Evolutionary conservation across 2,888 invertebrate genomes (phyloP).

Genomic region (Torymus auratus): DNA sequence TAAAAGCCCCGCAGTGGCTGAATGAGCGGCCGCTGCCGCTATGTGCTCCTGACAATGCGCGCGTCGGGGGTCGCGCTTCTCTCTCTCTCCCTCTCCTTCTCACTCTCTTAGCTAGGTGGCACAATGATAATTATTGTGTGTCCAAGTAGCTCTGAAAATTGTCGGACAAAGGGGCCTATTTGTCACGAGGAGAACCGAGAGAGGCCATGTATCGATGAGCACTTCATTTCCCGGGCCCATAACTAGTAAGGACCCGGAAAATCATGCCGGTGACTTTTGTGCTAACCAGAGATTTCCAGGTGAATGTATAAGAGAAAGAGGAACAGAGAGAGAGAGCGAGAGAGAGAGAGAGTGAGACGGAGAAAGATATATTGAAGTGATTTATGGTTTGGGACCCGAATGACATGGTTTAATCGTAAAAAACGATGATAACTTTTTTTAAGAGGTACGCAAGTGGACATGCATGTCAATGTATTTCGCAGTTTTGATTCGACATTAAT

Average conservation of each 20-base stretch:
- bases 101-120: background rate
- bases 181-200: conserved; percentile 59
- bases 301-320: too few species aligned
- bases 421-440: too few species aligned
- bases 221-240: conserved; percentile 61
- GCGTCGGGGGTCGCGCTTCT: conserved; percentile 15
- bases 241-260: conserved; percentile 28
- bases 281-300: too few species aligned
- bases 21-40: background rate
- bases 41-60: background rate
- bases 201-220: conserved; percentile 61
- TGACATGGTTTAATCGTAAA: too few species aligned
- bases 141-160: conserved; percentile 36
- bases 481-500: too few species aligned
- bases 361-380: too few species aligned
- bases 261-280: conserved; percentile 1
- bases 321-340: too few species aligned
- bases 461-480: too few species aligned
- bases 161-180: conserved; percentile 63
- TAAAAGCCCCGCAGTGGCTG: conserved; percentile 28
- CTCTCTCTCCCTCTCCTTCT: background rate
- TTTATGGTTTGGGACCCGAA: too few species aligned
- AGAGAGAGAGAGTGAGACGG: too few species aligned
- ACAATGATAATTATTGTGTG: conserved; percentile 49
- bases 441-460: too few species aligned